Evolutionary conservation across 2,888 invertebrate species (phyloP), one percentile per base, ranked within the genome.

Genomic region (Tiliacea citrago): DNA sequence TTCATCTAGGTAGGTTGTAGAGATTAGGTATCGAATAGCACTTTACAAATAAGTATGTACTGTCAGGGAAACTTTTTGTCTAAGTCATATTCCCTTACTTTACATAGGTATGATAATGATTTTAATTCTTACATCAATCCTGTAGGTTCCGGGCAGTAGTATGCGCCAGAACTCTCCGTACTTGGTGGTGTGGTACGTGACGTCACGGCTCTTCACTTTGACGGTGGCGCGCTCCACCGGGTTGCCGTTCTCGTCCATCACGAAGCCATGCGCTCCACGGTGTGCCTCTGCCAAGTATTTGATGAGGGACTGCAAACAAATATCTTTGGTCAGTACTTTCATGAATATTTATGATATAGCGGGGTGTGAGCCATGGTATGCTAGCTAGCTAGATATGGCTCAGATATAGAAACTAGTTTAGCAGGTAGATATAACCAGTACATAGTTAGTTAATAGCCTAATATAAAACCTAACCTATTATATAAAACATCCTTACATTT

Each of bases 121-220:
- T 83, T n/a, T 66, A 45, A 24, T 35, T 67, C 89, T 92, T 93
- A 99, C 99, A 97, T 98, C 98, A 21, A 99, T 95, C 88, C 97
- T 98, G 94, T 99, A 99, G 70, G 97, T 97, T 84, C 99, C 99
- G 1, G 99, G 99, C 79, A 99, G 94, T 39, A 99, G 95, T 79
- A 99, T 97, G 90, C 99, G 97, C 99, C 99, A 99, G 96, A 98
- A 99, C 94, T 99, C 99, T n/a, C 99, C 99, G 92, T 98, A 98
- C 91, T 98, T 98, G 13, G 98, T 98, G 69, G 98, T 98, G 92
- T 98, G 98, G 93, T 99, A 98, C 68, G 98, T 97, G 86, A 99
- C 98, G 91, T 99, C 98, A 68, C 99, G 97, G 0, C 98, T 97
- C 92, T 98, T 98, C 57, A 99, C 97, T 90, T 98, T 98, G 78